Percentiles rank a stretch among this genome's conserved stretches.
Conservation (phyloP, 35 echinoderm and acorn worm species). For the Heliocidaris erythrogramma region DNA sequence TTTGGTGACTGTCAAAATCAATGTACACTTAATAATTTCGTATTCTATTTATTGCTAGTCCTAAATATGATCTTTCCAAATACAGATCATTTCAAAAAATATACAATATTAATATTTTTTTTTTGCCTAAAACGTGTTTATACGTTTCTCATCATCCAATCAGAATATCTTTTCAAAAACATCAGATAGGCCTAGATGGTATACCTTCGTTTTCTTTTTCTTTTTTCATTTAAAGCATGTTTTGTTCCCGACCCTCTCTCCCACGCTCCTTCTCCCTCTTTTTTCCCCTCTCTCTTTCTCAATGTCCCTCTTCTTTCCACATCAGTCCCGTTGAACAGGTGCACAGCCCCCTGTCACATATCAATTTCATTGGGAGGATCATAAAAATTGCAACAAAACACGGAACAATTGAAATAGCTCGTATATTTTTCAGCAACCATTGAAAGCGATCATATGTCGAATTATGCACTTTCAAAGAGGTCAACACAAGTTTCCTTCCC, state of each 20-base stretch:
- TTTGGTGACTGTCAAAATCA: no score
- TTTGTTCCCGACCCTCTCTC: background rate
- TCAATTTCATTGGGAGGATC: background rate
- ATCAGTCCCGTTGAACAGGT: background rate
- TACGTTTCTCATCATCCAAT: no score
- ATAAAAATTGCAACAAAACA: constrained; percentile 13
- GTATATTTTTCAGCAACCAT: background rate
- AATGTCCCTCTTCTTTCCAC: background rate
- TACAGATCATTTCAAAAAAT: no score
- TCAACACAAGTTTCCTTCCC: background rate
- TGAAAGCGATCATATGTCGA: background rate
- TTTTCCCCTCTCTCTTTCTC: background rate
- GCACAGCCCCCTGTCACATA: background rate
- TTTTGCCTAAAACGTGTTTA: no score
- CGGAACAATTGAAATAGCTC: background rate
- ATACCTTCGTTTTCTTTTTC: no score
- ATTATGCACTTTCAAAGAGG: constrained; percentile 6
- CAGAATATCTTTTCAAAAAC: no score
- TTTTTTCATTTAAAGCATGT: no score
- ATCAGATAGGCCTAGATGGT: no score
- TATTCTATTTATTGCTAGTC: no score
- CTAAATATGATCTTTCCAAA: no score
- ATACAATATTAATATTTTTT: no score
- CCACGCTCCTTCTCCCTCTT: background rate
- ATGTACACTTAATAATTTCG: no score